Base-by-base conservation (phyloP, 2,888 invertebrate species). In the Volucella zonaria region DNA sequence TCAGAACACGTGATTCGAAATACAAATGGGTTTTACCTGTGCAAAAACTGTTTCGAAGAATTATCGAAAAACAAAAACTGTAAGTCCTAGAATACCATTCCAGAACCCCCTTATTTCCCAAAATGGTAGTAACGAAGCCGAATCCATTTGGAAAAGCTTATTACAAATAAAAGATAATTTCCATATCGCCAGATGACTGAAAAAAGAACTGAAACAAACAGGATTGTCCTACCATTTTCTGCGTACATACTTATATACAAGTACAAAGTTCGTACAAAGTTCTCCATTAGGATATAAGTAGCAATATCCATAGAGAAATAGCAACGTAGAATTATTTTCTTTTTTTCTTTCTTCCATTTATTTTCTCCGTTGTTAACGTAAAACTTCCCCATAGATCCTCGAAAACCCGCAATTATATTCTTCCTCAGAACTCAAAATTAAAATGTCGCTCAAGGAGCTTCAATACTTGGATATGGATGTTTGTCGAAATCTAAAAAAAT, bases 381-480 rank as follows among this genome's bases (percentile, higher is more conserved):
- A 6, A 31, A 31, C 31, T 31, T 31, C 31, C 31, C 31, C 31
- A 31, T 6, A 6, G 58, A 15, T n/a, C 10, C 15, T 15, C 38
- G 15, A 40, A 40, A 58, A 40, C 58, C 58, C 40, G 10, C 2
- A 6, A 31, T 31, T 31, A 31, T 31, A 31, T 31, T 47, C 18
- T 18, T 40, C 12, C 12, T 42, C 52, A 14, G n/a, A 42, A 14
- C 23, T 31, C n/a, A 3, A 43, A 61, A 61, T 73, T 73, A 73
- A 61, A 61, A 61, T 61, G 59, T 43, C 59, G 43, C 52, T 73
- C 43, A 45, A 9, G 52, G 10, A 38, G 23, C 40, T 43, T 51
- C 59, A 61, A 31, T 23, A 73, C 61, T 45, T 43, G 45, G 47
- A 43, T 54, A 62, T 62, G 3, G 45, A 61, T 52, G 70, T 40